Conservation (phyloP, 2,888 invertebrate genomes). For the Pristionchus arcanus region DNA sequence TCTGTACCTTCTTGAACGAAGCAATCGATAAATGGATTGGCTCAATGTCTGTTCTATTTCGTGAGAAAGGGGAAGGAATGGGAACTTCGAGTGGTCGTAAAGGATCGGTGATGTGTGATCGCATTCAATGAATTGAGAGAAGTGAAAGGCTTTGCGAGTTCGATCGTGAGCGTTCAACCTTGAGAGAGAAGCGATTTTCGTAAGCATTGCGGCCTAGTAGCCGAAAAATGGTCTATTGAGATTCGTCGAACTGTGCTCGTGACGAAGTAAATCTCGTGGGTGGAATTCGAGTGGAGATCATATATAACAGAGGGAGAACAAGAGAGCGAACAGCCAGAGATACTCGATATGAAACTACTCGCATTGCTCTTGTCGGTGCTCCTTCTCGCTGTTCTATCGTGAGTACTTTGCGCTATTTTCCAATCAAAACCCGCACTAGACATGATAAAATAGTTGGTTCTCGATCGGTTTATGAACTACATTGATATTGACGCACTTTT, state of each 20-base stretch:
- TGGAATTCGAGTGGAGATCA: not conserved
- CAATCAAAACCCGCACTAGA: too few species aligned
- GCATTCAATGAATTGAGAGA: constrained; percentile 15
- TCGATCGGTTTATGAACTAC: too few species aligned
- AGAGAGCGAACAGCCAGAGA: constrained; percentile 9
- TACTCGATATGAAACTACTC: constrained; percentile 14
- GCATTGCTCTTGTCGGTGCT: not conserved
- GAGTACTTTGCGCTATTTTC: not conserved
- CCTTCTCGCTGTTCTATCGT: not conserved
- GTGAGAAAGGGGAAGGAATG: not conserved
- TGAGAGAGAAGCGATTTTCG: constrained; percentile 43
- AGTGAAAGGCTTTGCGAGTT: constrained; percentile 10
- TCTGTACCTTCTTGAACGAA: constrained; percentile 14
- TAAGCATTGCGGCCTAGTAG: not conserved
- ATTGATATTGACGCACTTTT: too few species aligned
- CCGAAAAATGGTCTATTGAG: not conserved
- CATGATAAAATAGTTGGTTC: too few species aligned
- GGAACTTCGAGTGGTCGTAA: not conserved
- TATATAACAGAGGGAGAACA: not conserved
- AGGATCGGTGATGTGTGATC: constrained; percentile 31
- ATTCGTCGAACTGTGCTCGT: constrained; percentile 36
- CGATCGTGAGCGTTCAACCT: constrained; percentile 48
- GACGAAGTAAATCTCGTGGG: not conserved
- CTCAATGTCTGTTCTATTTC: not conserved
- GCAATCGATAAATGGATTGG: constrained; percentile 38